A percentile compares a stretch with the other conserved stretches of the same genome.
Evolutionary conservation across 2,797 vertebrate genomes (phyloP).

Genomic region (Sternotherus odoratus): DNA sequence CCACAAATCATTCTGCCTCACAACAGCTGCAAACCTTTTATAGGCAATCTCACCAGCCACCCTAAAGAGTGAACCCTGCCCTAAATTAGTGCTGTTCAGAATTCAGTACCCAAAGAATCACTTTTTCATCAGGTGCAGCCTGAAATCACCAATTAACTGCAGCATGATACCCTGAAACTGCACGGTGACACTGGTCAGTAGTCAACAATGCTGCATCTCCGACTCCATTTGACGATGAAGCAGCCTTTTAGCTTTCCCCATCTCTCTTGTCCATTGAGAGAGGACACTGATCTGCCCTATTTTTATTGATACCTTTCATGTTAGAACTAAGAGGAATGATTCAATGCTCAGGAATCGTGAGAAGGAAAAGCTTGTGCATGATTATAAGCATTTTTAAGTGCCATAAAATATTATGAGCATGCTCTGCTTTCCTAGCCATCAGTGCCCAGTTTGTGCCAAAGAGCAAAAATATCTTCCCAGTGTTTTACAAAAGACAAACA

Average conservation of each 20-base stretch:
- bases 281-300: background rate
- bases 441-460: background rate
- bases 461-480: background rate
- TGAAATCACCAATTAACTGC: background rate
- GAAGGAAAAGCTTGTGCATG: background rate
- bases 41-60: background rate
- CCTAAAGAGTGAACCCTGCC: background rate
- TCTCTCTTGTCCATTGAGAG: background rate
- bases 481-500: background rate
- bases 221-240: background rate
- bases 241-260: background rate
- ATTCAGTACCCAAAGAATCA: background rate
- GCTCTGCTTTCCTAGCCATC: background rate
- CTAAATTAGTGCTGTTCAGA: background rate
- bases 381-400: background rate
- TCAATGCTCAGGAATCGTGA: background rate
- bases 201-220: background rate
- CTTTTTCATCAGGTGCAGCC: background rate
- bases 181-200: background rate
- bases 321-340: background rate
- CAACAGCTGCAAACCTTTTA: background rate
- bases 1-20: background rate
- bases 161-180: background rate
- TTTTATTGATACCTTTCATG: background rate
- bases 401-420: background rate